Conservation (phyloP, 92 coral and sea anemone genomes). For the Porites divaricata region DNA sequence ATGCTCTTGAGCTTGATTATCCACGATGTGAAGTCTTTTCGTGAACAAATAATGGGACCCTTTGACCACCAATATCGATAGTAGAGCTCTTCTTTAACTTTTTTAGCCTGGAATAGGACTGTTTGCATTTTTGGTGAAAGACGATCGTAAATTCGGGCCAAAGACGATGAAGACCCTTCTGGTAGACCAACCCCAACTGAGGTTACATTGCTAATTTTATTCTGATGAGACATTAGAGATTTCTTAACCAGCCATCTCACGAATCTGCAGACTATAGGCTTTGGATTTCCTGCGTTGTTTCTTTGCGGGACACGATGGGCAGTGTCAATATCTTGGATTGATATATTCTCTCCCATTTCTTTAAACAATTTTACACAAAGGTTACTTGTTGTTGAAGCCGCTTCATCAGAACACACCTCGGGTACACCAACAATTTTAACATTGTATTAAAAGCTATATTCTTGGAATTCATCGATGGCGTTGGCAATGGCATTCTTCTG, state of each 20-base stretch:
- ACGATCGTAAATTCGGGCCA: not conserved
- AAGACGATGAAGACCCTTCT: not conserved
- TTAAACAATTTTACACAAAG: constrained; percentile 42
- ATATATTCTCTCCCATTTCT: constrained; percentile 42
- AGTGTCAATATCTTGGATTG: constrained; percentile 44
- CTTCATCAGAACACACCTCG: constrained; percentile 29
- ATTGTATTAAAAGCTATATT: constrained; percentile 51
- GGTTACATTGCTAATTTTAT: not conserved
- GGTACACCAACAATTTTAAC: constrained; percentile 54
- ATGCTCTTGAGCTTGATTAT: constrained; percentile 1
- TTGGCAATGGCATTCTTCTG: constrained; percentile 71
- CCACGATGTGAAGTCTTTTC: not conserved
- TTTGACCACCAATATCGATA: constrained; percentile 10
- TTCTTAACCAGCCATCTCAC: constrained; percentile 43
- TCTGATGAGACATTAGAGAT: not conserved
- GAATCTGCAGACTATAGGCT: constrained; percentile 57
- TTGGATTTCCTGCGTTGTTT: constrained; percentile 21
- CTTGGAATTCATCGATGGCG: constrained; percentile 30
- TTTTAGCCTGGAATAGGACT: constrained; percentile 16
- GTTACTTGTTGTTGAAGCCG: constrained; percentile 32
- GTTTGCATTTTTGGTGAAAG: constrained; percentile 15
- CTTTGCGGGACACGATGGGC: constrained; percentile 59
- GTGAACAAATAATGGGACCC: not conserved
- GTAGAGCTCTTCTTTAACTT: not conserved
- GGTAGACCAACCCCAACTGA: constrained; percentile 1